These are phyloP conservation scores for Rhinogobius similis DNA, from an alignment of 2,113 vertebrate species.

Conservation along the genomic window DNA sequence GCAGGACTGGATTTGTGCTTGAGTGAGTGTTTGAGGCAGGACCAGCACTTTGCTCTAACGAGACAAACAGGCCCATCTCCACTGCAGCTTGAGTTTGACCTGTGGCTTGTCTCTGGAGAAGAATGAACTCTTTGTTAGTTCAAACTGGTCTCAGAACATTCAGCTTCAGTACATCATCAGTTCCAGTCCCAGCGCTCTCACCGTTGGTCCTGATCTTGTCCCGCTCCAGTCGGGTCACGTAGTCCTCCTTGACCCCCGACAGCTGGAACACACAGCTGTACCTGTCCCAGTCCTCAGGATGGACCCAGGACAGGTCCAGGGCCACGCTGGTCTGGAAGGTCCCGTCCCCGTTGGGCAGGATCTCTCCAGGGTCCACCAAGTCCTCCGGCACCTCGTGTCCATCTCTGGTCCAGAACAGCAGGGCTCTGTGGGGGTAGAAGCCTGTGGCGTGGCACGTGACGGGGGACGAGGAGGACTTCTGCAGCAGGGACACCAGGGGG, in stretches of 20 bases:
- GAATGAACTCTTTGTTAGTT: too few relatives aligned
- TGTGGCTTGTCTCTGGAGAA: too few relatives aligned
- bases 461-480: conserved; percentile 4
- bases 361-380: not conserved
- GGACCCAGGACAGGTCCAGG: not conserved
- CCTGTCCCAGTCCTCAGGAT: not conserved
- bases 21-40: too few relatives aligned
- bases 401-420: not conserved
- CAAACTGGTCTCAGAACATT: too few relatives aligned
- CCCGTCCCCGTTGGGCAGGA: conserved; percentile 1
- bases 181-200: too few relatives aligned
- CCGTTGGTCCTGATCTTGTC: not conserved
- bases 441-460: conserved; percentile 10
- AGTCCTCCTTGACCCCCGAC: not conserved
- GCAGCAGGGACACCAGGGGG: conserved; percentile 25
- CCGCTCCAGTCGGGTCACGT: not conserved
- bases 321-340: not conserved
- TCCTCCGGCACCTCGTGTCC: not conserved
- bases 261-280: not conserved
- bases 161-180: too few relatives aligned
- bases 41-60: too few relatives aligned
- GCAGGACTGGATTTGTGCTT: too few relatives aligned
- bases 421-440: not conserved
- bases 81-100: too few relatives aligned
- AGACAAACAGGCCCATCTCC: too few relatives aligned